Evolutionary conservation across 2,888 invertebrate species (phyloP).

Genomic region (Stenurella melanura): DNA sequence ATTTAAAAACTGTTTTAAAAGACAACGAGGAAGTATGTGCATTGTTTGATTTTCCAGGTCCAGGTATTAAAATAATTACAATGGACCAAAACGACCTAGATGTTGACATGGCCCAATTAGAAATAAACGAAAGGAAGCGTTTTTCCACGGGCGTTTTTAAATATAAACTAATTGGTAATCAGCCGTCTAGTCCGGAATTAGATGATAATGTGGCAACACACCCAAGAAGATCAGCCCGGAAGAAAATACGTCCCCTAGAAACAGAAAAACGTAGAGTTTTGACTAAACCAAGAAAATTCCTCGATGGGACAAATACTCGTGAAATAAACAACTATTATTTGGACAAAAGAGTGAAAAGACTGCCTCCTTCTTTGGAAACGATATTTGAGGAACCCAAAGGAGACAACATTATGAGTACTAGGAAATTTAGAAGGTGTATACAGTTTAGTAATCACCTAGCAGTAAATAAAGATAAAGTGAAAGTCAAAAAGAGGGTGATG

Average conservation of each 20-base stretch:
- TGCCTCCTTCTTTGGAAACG: constrained; percentile 52
- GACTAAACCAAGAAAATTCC: constrained; percentile 48
- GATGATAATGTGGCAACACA: constrained; percentile 8
- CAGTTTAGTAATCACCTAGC: constrained; percentile 40
- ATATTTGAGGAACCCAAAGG: constrained; percentile 56
- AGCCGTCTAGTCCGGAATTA: constrained; percentile 9
- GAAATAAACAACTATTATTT: constrained; percentile 54
- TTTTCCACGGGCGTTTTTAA: constrained; percentile 15
- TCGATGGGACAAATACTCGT: constrained; percentile 40
- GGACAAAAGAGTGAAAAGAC: constrained; percentile 55
- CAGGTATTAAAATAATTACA: neutral
- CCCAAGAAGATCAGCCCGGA: constrained; percentile 40
- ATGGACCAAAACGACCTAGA: constrained; percentile 41
- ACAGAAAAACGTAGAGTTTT: constrained; percentile 46
- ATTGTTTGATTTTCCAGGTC: neutral
- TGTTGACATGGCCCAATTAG: constrained; percentile 40
- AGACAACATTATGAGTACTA: constrained; percentile 50
- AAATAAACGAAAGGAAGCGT: constrained; percentile 42
- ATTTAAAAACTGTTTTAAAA: neutral
- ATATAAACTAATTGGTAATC: constrained; percentile 4
- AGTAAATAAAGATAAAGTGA: constrained; percentile 45
- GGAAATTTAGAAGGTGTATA: constrained; percentile 50
- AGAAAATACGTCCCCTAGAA: constrained; percentile 41
- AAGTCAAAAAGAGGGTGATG: constrained; percentile 51
- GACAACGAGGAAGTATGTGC: neutral